phyloP scores from a whole-genome alignment of 1,140 invertebrate genomes.

The Oncopeltus fasciatus region DNA sequence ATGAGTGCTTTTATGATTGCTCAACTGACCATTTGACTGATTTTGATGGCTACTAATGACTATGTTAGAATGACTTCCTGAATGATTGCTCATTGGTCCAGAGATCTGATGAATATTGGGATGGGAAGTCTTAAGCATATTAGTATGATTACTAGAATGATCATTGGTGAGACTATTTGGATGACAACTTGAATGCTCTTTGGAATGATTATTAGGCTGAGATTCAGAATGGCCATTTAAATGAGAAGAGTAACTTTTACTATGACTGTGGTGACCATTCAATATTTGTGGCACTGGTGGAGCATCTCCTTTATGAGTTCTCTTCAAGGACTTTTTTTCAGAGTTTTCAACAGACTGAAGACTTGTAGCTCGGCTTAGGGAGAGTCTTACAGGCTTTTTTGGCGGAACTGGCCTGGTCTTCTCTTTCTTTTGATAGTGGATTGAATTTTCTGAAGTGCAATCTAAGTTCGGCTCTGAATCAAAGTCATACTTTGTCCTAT shows the following conservation, averaged over 20 bases:
- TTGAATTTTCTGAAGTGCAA: constrained; percentile 23
- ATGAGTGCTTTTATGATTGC: too few relatives aligned
- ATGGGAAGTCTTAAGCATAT: too few relatives aligned
- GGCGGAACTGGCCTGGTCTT: constrained; percentile 51
- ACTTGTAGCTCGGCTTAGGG: constrained; percentile 64
- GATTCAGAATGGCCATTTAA: background rate
- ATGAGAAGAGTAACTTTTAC: background rate
- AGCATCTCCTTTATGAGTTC: constrained; percentile 39
- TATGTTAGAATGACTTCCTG: too few relatives aligned
- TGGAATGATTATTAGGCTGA: background rate
- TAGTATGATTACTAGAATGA: background rate
- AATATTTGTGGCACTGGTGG: constrained; percentile 24
- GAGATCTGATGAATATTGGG: too few relatives aligned
- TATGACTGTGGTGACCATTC: background rate
- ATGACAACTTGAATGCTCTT: background rate
- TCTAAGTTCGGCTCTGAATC: constrained; percentile 40
- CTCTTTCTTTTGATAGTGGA: constrained; percentile 34
- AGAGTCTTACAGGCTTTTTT: constrained; percentile 66
- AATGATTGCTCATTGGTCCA: too few relatives aligned
- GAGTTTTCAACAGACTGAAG: constrained; percentile 52
- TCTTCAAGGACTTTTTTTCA: constrained; percentile 34
- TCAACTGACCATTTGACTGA: too few relatives aligned
- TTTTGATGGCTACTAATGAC: too few relatives aligned
- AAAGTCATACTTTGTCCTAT: constrained; percentile 43
- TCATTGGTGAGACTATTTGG: background rate